Evolutionary conservation across 2,888 invertebrate species (phyloP).

Genomic region (Leistus spinibarbis): DNA sequence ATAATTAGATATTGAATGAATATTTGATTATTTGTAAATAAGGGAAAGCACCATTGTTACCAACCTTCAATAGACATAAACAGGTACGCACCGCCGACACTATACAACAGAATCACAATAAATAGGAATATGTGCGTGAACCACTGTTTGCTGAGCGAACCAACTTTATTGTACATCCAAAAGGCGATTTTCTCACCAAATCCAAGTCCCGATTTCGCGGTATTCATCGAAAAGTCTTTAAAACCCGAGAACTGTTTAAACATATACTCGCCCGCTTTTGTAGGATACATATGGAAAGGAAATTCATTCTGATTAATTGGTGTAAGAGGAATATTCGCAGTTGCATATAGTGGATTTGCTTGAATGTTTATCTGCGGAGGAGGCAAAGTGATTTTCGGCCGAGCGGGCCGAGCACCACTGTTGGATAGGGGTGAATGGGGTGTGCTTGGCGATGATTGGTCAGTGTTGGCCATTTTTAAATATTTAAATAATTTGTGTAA

Average conservation of each 20-base stretch:
- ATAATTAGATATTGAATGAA: not conserved
- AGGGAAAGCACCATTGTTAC: slow-evolving; percentile 41
- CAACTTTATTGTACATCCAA: slow-evolving; percentile 79
- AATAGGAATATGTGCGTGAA: slow-evolving; percentile 88
- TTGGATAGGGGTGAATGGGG: slow-evolving; percentile 20
- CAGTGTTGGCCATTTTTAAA: slow-evolving; percentile 25
- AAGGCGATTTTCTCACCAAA: slow-evolving; percentile 83
- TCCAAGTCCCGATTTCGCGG: slow-evolving; percentile 78
- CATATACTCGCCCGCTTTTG: slow-evolving; percentile 77
- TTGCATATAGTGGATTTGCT: slow-evolving; percentile 27
- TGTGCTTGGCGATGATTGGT: slow-evolving; percentile 22
- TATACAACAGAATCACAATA: slow-evolving; percentile 77
- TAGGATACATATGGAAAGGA: slow-evolving; percentile 59
- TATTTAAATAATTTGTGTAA: not conserved
- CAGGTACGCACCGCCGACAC: slow-evolving; percentile 78
- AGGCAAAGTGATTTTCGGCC: slow-evolving; percentile 26
- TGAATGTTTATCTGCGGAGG: slow-evolving; percentile 19
- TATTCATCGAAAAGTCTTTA: slow-evolving; percentile 74
- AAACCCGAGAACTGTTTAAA: slow-evolving; percentile 80
- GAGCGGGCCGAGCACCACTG: slow-evolving; percentile 5
- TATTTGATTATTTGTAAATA: no score
- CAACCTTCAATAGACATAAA: slow-evolving; percentile 82
- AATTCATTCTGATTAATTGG: slow-evolving; percentile 18
- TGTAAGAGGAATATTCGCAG: slow-evolving; percentile 24
- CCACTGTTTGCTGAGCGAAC: slow-evolving; percentile 80